Conservation (phyloP, 1,140 invertebrate genomes). For the Linepithema humile region DNA sequence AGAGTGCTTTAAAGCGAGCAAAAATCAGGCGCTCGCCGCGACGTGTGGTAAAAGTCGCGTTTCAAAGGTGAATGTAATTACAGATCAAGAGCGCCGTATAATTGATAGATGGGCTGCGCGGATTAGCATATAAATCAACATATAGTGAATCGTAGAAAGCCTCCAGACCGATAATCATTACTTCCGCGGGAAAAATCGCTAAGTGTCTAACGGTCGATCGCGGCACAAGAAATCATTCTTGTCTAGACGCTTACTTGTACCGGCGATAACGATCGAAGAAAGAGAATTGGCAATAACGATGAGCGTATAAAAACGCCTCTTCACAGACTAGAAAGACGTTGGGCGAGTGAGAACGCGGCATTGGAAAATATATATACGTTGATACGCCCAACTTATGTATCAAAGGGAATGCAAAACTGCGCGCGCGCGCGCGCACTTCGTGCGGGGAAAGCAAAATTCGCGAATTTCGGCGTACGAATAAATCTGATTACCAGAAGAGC, state of each 20-base stretch:
- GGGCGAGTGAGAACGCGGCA: neutral
- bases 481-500: conserved; percentile 41
- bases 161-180: conserved; percentile 47
- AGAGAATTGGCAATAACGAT: conserved; percentile 51
- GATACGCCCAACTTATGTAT: neutral
- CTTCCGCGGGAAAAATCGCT: conserved; percentile 39
- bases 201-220: conserved; percentile 53
- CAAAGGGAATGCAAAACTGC: conserved; percentile 58
- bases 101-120: conserved; percentile 16
- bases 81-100: conserved; percentile 24
- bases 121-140: conserved; percentile 56
- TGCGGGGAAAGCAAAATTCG: conserved; percentile 38
- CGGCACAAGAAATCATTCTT: conserved; percentile 34
- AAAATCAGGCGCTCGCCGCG: neutral
- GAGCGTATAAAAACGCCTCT: conserved; percentile 2
- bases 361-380: neutral
- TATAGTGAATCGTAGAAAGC: conserved; percentile 48
- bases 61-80: conserved; percentile 43
- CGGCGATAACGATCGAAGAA: conserved; percentile 44
- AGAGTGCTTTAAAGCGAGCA: conserved; percentile 2
- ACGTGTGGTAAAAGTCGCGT: conserved; percentile 17
- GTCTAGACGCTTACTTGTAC: conserved; percentile 28
- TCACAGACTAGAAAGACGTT: neutral
- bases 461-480: neutral
- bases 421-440: neutral